Percentiles rank a stretch among this genome's conserved stretches.
These are phyloP conservation scores for Elachura formosa DNA, from an alignment of 2,113 vertebrate species.

Conservation along the genomic window DNA sequence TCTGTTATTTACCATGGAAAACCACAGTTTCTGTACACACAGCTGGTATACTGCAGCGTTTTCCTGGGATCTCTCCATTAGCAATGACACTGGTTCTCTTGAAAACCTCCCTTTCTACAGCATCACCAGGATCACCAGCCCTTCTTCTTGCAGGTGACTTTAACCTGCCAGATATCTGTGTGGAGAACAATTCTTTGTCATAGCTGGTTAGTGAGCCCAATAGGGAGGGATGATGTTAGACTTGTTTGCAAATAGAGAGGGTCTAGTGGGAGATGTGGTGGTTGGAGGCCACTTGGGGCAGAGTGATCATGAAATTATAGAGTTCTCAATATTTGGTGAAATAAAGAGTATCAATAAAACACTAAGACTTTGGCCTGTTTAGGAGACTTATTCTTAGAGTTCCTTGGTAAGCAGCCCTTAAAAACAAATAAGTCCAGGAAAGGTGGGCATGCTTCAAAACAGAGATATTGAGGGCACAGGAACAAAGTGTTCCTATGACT, in stretches of 20 bases:
- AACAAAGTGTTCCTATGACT: too few relatives aligned
- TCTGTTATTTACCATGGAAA: background rate
- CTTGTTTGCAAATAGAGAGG: background rate
- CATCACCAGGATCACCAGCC: background rate
- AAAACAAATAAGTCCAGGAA: background rate
- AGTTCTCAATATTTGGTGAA: background rate
- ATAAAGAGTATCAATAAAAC: background rate
- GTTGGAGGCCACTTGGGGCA: background rate
- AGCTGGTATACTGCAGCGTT: background rate
- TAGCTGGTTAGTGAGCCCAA: background rate
- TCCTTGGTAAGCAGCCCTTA: background rate
- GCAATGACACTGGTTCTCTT: background rate
- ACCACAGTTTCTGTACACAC: fast-evolving
- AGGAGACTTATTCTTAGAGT: background rate
- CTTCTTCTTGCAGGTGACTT: background rate
- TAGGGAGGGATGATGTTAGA: background rate
- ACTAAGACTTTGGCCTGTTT: background rate
- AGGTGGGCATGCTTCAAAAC: background rate
- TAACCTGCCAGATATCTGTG: background rate
- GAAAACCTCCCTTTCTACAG: background rate
- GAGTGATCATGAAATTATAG: background rate
- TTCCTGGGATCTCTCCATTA: background rate
- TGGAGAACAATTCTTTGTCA: background rate
- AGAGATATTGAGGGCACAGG: background rate
- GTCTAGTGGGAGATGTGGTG: background rate